Conservation (phyloP, 2,797 vertebrate genomes). For the Sandelia bainsii region DNA sequence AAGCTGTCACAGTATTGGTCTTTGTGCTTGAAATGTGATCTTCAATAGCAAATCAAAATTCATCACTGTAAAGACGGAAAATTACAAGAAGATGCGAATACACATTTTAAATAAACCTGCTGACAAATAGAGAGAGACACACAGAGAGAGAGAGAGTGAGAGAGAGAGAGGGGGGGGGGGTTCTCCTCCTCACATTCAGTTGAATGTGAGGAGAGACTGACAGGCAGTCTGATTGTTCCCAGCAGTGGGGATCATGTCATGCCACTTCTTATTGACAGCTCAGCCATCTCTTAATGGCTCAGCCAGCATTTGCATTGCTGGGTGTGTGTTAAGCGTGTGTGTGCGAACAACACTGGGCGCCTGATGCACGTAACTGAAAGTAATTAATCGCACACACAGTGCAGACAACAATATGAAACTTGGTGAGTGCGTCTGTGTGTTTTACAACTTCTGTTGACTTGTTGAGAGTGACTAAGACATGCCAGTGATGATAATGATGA, state of each 20-base stretch:
- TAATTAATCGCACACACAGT: conserved; percentile 79
- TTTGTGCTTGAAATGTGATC: conserved; percentile 31
- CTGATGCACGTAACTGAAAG: conserved; percentile 38
- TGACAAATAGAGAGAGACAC: conserved; percentile 34
- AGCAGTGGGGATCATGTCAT: conserved; percentile 79
- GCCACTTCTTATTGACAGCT: conserved; percentile 82
- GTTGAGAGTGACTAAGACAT: conserved; percentile 44
- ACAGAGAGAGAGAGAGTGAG: background rate
- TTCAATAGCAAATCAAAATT: conserved; percentile 21
- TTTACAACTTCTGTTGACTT: conserved; percentile 28
- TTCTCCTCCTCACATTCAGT: conserved; percentile 13
- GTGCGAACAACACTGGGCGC: conserved; percentile 31
- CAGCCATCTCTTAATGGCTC: conserved; percentile 73
- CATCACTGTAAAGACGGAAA: conserved; percentile 11
- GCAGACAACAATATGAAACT: background rate
- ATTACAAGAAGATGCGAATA: conserved; percentile 17
- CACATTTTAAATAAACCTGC: conserved; percentile 31
- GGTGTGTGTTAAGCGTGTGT: conserved; percentile 17
- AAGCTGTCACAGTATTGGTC: conserved; percentile 1
- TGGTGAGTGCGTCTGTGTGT: background rate
- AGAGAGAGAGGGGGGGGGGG: conserved; percentile 7
- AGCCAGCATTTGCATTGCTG: conserved; percentile 59
- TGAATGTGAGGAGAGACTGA: conserved; percentile 74
- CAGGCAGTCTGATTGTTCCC: conserved; percentile 79
- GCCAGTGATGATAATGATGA: conserved; percentile 49